phyloP scores from a whole-genome alignment of 2,113 vertebrate species.

The Astur gentilis region DNA sequence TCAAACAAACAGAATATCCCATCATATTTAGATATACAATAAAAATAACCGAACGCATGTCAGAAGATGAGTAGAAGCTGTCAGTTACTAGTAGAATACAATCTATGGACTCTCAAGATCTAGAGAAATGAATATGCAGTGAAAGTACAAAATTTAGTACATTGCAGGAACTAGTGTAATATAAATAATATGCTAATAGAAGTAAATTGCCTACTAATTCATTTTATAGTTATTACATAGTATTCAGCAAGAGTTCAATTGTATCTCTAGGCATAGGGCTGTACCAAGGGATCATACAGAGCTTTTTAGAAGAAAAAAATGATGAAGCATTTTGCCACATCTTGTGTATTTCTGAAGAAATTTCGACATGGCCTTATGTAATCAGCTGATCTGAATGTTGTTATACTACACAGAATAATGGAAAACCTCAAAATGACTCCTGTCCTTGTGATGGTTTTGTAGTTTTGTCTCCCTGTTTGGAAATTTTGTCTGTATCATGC shows the following conservation, averaged over 20 bases:
- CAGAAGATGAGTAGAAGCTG: background rate
- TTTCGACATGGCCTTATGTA: background rate
- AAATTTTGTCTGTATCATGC: background rate
- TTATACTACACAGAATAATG: background rate
- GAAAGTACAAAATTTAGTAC: background rate
- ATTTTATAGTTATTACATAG: background rate
- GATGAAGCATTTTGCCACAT: background rate
- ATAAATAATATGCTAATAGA: background rate
- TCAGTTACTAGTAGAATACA: fast-evolving
- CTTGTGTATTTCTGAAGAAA: background rate
- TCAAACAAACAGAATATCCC: background rate
- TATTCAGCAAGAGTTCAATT: background rate
- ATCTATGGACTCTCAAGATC: background rate
- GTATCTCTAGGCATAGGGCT: background rate
- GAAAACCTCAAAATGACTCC: background rate
- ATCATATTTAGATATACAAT: background rate
- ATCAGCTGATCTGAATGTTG: background rate
- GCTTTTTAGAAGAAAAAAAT: background rate
- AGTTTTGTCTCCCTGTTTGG: background rate
- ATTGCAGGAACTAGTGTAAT: background rate
- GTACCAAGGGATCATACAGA: background rate
- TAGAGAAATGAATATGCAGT: background rate
- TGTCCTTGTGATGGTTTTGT: background rate
- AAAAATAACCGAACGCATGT: background rate
- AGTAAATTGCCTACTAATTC: background rate